Conservation (phyloP, 2,888 invertebrate species). For the Drosophila glabriapex region DNA sequence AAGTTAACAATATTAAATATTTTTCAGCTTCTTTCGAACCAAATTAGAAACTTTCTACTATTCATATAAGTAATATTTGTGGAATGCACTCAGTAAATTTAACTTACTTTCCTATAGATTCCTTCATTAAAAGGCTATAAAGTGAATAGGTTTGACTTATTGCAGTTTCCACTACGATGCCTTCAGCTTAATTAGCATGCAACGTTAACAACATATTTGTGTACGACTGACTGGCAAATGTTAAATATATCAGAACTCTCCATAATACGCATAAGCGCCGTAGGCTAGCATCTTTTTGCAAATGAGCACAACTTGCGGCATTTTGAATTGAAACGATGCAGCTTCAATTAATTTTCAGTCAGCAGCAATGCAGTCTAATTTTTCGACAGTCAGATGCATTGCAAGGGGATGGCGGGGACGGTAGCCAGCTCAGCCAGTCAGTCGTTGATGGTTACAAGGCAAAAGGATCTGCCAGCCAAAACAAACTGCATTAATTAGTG, state of each 20-base stretch:
- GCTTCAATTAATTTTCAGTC: conserved; percentile 62
- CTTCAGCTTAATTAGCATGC: conserved; percentile 6
- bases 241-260: neutral
- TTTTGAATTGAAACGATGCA: conserved; percentile 15
- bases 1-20: neutral
- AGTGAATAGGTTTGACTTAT: neutral
- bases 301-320: conserved; percentile 38
- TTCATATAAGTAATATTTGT: neutral
- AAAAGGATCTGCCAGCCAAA: conserved; percentile 51
- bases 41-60: neutral
- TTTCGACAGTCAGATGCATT: conserved; percentile 37
- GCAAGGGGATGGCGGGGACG: neutral
- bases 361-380: conserved; percentile 41
- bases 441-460: conserved; percentile 32
- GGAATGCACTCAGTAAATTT: neutral
- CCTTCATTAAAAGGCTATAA: no score
- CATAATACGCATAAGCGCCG: conserved; percentile 53
- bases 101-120: no score
- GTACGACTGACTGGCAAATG: conserved; percentile 1
- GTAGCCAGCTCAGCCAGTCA: conserved; percentile 12
- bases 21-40: neutral
- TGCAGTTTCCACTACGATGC: neutral
- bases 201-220: neutral
- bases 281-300: conserved; percentile 16
- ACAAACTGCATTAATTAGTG: conserved; percentile 80